phyloP scores from a whole-genome alignment of 2,113 vertebrate species.

The Tretioscincus oriximinensis region DNA sequence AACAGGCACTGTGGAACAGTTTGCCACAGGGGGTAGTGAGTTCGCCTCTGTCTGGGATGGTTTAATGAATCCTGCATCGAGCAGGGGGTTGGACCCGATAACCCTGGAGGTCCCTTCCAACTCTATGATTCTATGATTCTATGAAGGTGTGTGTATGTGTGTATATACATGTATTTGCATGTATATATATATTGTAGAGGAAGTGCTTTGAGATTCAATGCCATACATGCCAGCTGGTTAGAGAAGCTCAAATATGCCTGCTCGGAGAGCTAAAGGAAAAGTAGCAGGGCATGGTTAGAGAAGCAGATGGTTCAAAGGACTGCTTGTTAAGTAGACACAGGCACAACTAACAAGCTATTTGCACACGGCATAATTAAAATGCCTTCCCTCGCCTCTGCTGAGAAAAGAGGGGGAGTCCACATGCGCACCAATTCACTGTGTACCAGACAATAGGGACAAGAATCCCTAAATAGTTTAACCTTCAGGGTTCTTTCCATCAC shows the following conservation, averaged over 20 bases:
- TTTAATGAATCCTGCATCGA: too few species aligned
- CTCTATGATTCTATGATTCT: too few species aligned
- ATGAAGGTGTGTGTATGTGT: too few species aligned
- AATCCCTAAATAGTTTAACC: too few species aligned
- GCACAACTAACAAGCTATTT: background rate
- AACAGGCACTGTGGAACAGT: background rate
- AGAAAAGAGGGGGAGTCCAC: background rate
- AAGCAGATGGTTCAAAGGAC: constrained; percentile 20
- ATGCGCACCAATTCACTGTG: background rate
- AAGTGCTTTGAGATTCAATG: background rate
- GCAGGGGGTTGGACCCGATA: too few species aligned
- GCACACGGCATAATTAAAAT: background rate
- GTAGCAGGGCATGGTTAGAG: background rate
- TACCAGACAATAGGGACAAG: too few species aligned
- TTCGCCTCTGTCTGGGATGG: too few species aligned
- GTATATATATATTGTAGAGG: background rate
- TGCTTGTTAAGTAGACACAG: constrained; percentile 1
- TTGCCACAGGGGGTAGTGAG: too few species aligned
- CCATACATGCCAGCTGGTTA: background rate
- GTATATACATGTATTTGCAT: too few species aligned
- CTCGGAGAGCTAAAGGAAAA: constrained; percentile 4
- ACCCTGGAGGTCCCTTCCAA: too few species aligned
- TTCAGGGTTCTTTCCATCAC: too few species aligned
- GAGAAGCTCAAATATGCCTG: background rate
- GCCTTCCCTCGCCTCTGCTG: background rate